Evolutionary conservation across 2,113 vertebrate species (phyloP).

Genomic region (Vicugna pacos): DNA sequence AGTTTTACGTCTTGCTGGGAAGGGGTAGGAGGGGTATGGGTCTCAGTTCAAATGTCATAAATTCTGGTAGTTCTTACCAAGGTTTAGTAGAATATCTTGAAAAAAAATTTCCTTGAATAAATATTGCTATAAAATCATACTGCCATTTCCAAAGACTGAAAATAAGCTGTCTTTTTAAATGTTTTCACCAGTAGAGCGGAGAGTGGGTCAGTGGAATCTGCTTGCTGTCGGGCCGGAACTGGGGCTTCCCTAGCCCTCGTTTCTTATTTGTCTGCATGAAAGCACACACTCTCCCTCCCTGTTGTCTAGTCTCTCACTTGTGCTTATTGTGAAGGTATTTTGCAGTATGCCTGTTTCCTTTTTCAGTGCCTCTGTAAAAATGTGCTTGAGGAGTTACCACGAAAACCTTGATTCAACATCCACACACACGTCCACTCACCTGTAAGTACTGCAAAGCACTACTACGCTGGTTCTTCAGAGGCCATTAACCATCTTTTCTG

Average conservation of each 20-base stretch:
- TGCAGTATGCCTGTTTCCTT: not conserved
- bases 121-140: not conserved
- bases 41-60: not conserved
- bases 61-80: not conserved
- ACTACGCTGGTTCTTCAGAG: not conserved
- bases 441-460: not conserved
- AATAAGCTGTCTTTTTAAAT: not conserved
- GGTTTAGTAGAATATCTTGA: not conserved
- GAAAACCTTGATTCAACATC: not conserved
- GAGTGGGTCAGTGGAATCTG: not conserved
- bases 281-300: not conserved
- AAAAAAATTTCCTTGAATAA: not conserved
- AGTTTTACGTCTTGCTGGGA: not conserved
- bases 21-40: not conserved
- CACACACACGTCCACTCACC: not conserved
- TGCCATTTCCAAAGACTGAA: constrained; percentile 4
- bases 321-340: not conserved
- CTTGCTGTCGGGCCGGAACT: not conserved
- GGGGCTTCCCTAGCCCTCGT: not conserved
- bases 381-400: not conserved
- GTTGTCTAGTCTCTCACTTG: not conserved
- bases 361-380: not conserved
- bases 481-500: not conserved
- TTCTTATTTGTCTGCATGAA: not conserved
- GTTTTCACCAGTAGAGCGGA: not conserved